phyloP scores from a whole-genome alignment of 2,113 vertebrate genomes.

The Ranitomeya imitator region DNA sequence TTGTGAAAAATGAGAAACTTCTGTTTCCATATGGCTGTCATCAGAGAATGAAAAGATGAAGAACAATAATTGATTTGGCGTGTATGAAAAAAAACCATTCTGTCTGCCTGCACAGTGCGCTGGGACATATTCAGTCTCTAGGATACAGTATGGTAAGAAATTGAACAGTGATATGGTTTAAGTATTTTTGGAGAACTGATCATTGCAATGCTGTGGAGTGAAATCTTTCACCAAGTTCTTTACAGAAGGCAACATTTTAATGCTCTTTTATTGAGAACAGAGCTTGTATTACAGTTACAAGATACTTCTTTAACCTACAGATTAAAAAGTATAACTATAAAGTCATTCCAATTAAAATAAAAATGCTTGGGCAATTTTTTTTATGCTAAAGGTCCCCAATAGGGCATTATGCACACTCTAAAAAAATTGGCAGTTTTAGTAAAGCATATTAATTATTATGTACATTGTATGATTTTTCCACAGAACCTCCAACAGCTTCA shows the following conservation, averaged over 20 bases:
- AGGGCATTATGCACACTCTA: too few relatives aligned
- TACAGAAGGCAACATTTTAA: not conserved
- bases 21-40: constrained; percentile 40
- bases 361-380: too few relatives aligned
- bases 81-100: constrained; percentile 23
- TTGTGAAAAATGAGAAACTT: constrained; percentile 26
- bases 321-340: not conserved
- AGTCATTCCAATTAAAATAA: too few relatives aligned
- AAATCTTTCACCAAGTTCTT: not conserved
- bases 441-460: too few relatives aligned
- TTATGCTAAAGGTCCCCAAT: too few relatives aligned
- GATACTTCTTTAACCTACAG: not conserved
- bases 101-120: not conserved
- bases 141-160: constrained; percentile 22
- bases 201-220: not conserved
- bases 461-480: too few relatives aligned
- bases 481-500: too few relatives aligned
- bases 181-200: not conserved
- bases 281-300: not conserved
- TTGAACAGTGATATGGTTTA: constrained; percentile 20
- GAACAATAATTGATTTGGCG: constrained; percentile 16
- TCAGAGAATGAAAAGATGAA: constrained; percentile 20
- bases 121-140: constrained; percentile 18
- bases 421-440: too few relatives aligned
- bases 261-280: not conserved